Percentiles rank a stretch among this genome's conserved stretches.
phyloP scores from a whole-genome alignment of 92 coral and sea anemone genomes.

The Montipora capitata region DNA sequence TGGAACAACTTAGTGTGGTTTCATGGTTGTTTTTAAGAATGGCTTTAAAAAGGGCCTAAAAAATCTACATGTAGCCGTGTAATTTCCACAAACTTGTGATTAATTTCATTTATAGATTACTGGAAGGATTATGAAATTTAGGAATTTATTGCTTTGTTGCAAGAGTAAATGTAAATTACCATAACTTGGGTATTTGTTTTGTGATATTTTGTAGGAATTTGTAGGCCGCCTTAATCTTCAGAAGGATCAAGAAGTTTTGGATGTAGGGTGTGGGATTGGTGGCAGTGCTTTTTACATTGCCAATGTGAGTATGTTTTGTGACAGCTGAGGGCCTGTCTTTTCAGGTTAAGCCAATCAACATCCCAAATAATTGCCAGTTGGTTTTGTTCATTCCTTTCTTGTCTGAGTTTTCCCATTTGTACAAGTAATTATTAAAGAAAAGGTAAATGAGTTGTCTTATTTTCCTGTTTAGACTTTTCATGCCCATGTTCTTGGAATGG shows the following conservation, averaged over 20 bases:
- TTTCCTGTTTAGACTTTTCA: constrained; percentile 74
- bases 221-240: constrained; percentile 82
- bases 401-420: neutral
- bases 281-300: constrained; percentile 95
- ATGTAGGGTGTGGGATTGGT: constrained; percentile 97
- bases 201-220: constrained; percentile 72
- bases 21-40: too few relatives aligned
- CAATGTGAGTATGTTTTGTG: constrained; percentile 61
- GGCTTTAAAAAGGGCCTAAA: too few relatives aligned
- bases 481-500: constrained; percentile 90
- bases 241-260: constrained; percentile 86
- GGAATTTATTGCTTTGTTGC: neutral
- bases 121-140: too few relatives aligned
- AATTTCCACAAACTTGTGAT: too few relatives aligned
- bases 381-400: too few relatives aligned
- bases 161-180: neutral
- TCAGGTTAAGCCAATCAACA: too few relatives aligned
- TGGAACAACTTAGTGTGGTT: too few relatives aligned
- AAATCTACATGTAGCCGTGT: too few relatives aligned
- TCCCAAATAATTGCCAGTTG: too few relatives aligned
- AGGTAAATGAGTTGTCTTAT: neutral
- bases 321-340: too few relatives aligned
- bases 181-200: neutral
- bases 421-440: neutral
- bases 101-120: too few relatives aligned